Evolutionary conservation across 2,113 vertebrate species (phyloP).

Genomic region (Excalfactoria chinensis): DNA sequence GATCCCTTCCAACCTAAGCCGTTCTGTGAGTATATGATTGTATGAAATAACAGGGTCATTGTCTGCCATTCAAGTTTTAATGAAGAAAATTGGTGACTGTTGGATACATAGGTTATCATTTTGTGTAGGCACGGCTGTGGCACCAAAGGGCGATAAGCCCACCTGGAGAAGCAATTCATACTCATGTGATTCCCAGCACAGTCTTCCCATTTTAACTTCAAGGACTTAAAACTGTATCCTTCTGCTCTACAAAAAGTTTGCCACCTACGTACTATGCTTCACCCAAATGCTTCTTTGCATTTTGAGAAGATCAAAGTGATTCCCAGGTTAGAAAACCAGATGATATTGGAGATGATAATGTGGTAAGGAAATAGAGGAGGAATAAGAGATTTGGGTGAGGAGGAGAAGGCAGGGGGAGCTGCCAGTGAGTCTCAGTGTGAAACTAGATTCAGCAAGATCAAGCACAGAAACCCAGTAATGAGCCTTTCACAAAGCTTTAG

Average conservation of each 20-base stretch:
- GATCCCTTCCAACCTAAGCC: too few relatives aligned
- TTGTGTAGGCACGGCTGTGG: not conserved
- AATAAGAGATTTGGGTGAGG: not conserved
- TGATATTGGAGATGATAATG: not conserved
- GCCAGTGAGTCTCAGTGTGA: not conserved
- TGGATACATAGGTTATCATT: not conserved
- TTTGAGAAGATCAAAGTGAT: not conserved
- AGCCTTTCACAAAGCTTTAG: not conserved
- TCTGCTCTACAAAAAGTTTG: not conserved
- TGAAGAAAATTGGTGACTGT: accelerated
- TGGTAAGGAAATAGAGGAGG: not conserved
- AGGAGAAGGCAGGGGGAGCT: not conserved
- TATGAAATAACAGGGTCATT: accelerated
- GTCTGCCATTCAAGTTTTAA: not conserved
- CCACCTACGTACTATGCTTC: not conserved
- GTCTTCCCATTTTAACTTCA: not conserved
- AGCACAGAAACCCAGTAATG: not conserved
- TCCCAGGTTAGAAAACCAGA: not conserved
- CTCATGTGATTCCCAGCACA: not conserved
- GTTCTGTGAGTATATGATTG: too few relatives aligned
- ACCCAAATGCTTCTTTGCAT: not conserved
- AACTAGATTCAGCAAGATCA: not conserved
- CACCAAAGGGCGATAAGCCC: not conserved
- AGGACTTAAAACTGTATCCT: not conserved
- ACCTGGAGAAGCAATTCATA: not conserved